Conservation (phyloP, 2,113 vertebrate species). For the Ranitomeya imitator region DNA sequence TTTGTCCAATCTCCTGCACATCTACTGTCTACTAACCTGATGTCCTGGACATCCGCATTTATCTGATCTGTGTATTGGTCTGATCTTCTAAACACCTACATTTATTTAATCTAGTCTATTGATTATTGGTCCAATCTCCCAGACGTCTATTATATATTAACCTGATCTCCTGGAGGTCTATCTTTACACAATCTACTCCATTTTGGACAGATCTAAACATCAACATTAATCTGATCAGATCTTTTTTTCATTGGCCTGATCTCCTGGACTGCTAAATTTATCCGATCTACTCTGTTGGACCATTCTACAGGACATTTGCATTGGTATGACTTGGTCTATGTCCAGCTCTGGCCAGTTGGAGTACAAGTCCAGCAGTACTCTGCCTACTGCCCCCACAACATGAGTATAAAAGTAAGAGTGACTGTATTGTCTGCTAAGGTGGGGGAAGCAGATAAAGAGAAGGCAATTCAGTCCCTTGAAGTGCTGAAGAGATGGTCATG, state of each 20-base stretch:
- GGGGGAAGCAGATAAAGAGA: neutral
- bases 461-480: neutral
- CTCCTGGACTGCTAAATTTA: neutral
- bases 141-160: neutral
- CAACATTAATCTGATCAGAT: neutral
- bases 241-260: neutral
- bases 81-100: neutral
- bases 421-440: neutral
- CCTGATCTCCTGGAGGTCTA: neutral
- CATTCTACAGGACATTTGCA: neutral
- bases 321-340: neutral
- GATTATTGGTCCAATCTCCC: neutral
- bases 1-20: neutral
- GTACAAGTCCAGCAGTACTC: neutral
- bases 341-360: neutral
- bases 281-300: neutral
- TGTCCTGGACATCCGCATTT: neutral
- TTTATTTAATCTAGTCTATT: neutral
- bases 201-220: neutral
- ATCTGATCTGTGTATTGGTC: neutral
- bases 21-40: neutral
- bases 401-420: constrained; percentile 3
- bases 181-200: neutral
- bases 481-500: neutral
- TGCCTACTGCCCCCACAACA: neutral